A percentile compares a stretch with the other conserved stretches of the same genome.
Conservation (phyloP, 1,140 invertebrate species). For the Zaprionus lachaisei region DNA sequence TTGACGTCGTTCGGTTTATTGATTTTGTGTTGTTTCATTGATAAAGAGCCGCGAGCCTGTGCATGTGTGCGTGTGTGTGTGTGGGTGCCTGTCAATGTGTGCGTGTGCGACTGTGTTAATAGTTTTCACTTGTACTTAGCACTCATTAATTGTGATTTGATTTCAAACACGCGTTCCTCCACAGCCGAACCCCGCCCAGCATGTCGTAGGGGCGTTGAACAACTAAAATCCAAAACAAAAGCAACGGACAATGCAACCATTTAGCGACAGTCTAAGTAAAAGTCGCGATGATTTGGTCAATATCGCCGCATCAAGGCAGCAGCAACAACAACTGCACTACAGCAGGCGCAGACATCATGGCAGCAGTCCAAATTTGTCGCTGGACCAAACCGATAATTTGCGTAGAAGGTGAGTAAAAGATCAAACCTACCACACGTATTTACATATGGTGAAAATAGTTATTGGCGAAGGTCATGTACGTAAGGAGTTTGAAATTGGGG, state of each 20-base stretch:
- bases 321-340: conserved; percentile 56
- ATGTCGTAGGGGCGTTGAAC: conserved; percentile 61
- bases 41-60: conserved; percentile 52
- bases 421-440: background rate
- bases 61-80: background rate
- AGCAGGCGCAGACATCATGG: conserved; percentile 72
- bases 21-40: conserved; percentile 66
- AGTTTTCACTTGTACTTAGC: conserved; percentile 13
- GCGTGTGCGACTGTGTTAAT: conserved; percentile 12
- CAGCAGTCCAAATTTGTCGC: conserved; percentile 77
- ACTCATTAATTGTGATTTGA: conserved; percentile 16
- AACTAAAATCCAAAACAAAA: conserved; percentile 31
- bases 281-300: conserved; percentile 83
- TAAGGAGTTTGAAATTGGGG: background rate
- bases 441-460: conserved; percentile 9
- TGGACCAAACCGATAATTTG: conserved; percentile 80
- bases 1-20: conserved; percentile 60
- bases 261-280: conserved; percentile 77
- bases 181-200: conserved; percentile 35
- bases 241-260: conserved; percentile 77
- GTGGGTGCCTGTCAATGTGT: background rate
- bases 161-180: conserved; percentile 6
- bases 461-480: conserved; percentile 45
- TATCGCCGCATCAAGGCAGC: conserved; percentile 63
- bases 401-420: conserved; percentile 68